Percentiles rank a stretch among this genome's conserved stretches.
These are phyloP conservation scores for Pelecanoides urinatrix DNA, from an alignment of 2,113 vertebrate species.

Conservation along the genomic window DNA sequence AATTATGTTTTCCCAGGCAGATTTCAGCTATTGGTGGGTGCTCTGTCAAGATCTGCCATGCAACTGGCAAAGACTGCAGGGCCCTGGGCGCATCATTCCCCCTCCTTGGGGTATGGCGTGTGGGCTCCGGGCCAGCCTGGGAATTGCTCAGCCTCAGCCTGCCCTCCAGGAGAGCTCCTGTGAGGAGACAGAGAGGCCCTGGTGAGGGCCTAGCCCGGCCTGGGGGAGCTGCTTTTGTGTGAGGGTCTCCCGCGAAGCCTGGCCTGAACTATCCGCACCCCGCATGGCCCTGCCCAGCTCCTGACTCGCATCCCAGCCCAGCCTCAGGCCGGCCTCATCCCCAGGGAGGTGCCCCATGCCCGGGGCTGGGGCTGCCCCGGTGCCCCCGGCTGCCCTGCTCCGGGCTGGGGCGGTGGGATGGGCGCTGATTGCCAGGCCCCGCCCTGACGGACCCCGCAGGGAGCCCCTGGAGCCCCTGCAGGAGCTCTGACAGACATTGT, in stretches of 20 bases:
- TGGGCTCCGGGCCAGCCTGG: not conserved
- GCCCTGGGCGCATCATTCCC: not conserved
- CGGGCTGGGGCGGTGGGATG: accelerated
- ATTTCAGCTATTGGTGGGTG: not conserved
- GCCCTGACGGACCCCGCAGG: accelerated
- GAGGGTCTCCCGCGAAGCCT: accelerated
- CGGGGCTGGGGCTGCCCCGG: not conserved
- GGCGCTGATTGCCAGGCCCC: not conserved
- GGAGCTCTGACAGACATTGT: not conserved
- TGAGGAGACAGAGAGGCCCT: not conserved
- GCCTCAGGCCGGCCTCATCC: not conserved
- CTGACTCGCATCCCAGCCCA: accelerated
- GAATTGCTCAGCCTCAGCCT: not conserved
- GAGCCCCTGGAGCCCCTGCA: not conserved
- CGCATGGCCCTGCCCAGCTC: accelerated
- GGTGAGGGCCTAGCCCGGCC: accelerated
- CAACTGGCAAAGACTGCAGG: not conserved
- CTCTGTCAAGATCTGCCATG: not conserved
- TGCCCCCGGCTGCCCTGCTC: no score
- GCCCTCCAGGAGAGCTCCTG: not conserved
- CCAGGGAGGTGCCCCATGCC: accelerated
- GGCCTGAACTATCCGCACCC: not conserved
- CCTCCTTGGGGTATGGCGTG: accelerated
- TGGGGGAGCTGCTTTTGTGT: accelerated
- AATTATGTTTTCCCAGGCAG: not conserved